phyloP scores from a whole-genome alignment of 2,113 vertebrate species.

The Nesoenas mayeri region DNA sequence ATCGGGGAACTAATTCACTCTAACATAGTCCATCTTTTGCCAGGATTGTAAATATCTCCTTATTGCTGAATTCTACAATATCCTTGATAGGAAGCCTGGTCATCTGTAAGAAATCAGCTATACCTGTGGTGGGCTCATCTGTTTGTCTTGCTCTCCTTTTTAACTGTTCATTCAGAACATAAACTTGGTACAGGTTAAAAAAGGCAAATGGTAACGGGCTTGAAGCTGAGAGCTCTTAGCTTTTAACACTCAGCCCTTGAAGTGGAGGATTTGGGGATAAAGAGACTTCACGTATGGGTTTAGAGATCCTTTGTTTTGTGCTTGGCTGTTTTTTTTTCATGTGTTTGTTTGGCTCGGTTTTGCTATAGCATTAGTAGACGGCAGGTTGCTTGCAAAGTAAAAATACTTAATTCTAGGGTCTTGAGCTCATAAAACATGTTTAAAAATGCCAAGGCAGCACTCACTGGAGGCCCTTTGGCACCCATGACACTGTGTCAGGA shows the following conservation, averaged over 20 bases:
- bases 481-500: slow-evolving; percentile 30
- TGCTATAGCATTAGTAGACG: not conserved
- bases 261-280: not conserved
- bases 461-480: slow-evolving; percentile 38
- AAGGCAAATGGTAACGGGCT: not conserved
- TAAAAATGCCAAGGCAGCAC: slow-evolving; percentile 46
- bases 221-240: slow-evolving; percentile 28
- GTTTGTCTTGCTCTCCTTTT: not conserved
- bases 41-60: slow-evolving; percentile 20
- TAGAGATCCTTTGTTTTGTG: slow-evolving; percentile 19
- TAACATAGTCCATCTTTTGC: not conserved
- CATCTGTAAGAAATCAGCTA: slow-evolving; percentile 1
- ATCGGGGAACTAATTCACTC: not conserved
- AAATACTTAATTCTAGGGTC: slow-evolving; percentile 2
- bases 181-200: not conserved
- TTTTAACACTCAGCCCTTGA: slow-evolving; percentile 30
- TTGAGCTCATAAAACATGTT: slow-evolving; percentile 22
- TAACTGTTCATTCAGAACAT: not conserved
- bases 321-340: not conserved
- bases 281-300: not conserved
- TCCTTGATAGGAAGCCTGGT: slow-evolving; percentile 4
- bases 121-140: not conserved
- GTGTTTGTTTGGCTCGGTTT: not conserved
- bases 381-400: not conserved
- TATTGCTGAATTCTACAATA: slow-evolving; percentile 4